phyloP scores from a whole-genome alignment of 1,140 invertebrate species.

The Chironomus striatipennis region DNA sequence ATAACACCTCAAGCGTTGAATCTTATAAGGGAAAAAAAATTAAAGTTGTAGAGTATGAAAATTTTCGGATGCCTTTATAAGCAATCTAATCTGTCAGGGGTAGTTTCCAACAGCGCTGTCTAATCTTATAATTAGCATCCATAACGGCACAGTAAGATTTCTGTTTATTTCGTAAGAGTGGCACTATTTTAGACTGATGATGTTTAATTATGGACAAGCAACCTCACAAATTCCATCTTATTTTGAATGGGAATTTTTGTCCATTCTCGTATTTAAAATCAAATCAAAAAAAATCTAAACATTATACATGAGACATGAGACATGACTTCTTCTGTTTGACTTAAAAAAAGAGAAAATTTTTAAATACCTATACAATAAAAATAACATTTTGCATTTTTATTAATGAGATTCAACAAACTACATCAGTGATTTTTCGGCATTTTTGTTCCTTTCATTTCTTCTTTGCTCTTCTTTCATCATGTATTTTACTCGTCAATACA shows the following conservation, averaged over 20 bases:
- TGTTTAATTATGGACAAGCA: background rate
- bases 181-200: background rate
- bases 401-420: background rate
- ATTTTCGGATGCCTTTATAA: background rate
- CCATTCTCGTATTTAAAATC: too few species aligned
- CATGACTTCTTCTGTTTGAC: too few species aligned
- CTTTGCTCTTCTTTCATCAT: too few species aligned
- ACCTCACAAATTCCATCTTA: background rate
- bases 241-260: background rate
- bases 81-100: background rate
- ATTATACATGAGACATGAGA: background rate
- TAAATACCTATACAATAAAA: too few species aligned
- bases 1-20: background rate
- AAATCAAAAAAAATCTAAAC: background rate
- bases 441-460: background rate
- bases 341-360: too few species aligned
- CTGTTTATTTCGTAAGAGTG: background rate
- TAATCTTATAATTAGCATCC: constrained; percentile 8
- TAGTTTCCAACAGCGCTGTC: background rate
- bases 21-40: background rate
- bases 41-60: background rate
- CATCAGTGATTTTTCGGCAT: background rate
- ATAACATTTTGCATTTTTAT: constrained; percentile 9
- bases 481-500: too few species aligned
- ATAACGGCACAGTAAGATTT: background rate